Conservation (phyloP, 2,797 vertebrate genomes). For the Peromyscus nudipes region DNA sequence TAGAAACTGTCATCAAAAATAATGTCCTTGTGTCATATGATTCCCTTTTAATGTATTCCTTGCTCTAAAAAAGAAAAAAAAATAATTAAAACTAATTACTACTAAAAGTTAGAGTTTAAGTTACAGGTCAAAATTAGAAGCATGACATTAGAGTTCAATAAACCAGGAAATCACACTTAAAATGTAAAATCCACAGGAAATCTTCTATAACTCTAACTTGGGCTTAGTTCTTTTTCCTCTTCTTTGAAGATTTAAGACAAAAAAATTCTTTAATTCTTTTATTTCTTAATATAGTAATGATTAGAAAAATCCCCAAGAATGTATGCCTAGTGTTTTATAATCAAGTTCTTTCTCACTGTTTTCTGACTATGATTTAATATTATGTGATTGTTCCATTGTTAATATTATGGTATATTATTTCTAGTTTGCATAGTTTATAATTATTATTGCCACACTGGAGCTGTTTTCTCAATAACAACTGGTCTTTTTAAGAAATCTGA, state of each 20-base stretch:
- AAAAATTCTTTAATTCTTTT: neutral
- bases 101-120: conserved; percentile 31
- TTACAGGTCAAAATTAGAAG: conserved; percentile 50
- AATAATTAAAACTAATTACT: neutral
- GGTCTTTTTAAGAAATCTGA: neutral
- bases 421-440: neutral
- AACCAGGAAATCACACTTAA: conserved; percentile 44
- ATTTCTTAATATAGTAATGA: conserved; percentile 39
- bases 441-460: neutral
- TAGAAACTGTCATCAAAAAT: neutral
- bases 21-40: neutral
- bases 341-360: neutral
- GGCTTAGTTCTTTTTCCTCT: neutral
- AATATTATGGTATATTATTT: neutral
- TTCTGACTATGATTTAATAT: conserved; percentile 30
- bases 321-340: neutral
- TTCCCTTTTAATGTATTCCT: conserved; percentile 31
- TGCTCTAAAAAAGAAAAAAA: neutral
- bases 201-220: conserved; percentile 45
- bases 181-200: conserved; percentile 8
- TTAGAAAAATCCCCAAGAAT: conserved; percentile 7
- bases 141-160: neutral
- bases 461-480: conserved; percentile 7
- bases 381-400: neutral
- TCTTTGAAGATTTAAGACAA: conserved; percentile 19